Percentiles rank a stretch among this genome's conserved stretches.
Conservation (phyloP, 2,797 vertebrate species). For the Enoplosus armatus region DNA sequence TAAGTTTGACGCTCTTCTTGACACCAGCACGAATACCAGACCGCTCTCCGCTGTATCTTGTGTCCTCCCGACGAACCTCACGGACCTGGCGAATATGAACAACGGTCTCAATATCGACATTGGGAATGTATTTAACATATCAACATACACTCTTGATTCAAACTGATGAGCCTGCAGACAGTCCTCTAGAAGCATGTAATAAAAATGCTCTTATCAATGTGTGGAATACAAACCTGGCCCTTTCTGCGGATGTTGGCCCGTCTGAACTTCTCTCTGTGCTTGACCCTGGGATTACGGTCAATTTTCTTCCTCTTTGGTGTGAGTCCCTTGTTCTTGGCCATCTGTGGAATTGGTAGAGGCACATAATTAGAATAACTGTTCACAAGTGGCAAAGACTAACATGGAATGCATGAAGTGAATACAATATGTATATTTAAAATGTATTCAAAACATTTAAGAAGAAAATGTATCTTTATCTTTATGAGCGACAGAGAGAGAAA, state of each 20-base stretch:
- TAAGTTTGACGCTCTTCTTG: constrained; percentile 95
- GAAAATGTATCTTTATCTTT: too few relatives aligned
- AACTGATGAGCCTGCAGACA: not conserved
- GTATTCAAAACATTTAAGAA: too few relatives aligned
- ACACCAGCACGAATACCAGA: constrained; percentile 97
- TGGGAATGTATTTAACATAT: not conserved
- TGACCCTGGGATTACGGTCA: constrained; percentile 96
- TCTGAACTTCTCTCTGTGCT: constrained; percentile 95
- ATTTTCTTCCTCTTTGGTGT: constrained; percentile 97
- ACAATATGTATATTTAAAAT: too few relatives aligned
- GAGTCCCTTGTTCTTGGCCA: constrained; percentile 97
- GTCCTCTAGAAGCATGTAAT: not conserved
- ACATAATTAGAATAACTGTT: constrained; percentile 12
- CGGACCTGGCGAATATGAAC: constrained; percentile 84
- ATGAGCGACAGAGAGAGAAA: too few relatives aligned
- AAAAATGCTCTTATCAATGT: not conserved
- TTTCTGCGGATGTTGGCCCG: constrained; percentile 93
- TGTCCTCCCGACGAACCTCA: constrained; percentile 89
- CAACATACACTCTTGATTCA: not conserved
- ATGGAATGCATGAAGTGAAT: not conserved
- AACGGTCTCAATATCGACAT: not conserved
- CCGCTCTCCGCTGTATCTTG: constrained; percentile 90
- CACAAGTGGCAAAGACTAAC: not conserved
- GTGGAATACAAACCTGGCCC: constrained; percentile 88
- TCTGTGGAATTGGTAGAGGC: constrained; percentile 79